phyloP scores from a whole-genome alignment of 2,888 invertebrate genomes.

The Galerucella nymphaeae region DNA sequence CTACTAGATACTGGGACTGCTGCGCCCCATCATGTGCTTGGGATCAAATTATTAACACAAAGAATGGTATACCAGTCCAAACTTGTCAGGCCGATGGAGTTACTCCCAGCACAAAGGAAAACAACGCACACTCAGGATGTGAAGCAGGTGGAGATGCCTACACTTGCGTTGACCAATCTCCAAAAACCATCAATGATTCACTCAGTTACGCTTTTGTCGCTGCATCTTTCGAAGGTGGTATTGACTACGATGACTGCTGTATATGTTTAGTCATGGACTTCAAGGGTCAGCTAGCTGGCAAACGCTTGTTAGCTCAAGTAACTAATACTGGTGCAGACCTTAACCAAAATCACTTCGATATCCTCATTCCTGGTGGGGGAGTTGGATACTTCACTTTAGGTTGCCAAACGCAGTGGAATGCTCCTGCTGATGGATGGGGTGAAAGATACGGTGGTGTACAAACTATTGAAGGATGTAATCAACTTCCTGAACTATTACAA shows the following conservation, averaged over 20 bases:
- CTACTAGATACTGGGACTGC: conserved; percentile 46
- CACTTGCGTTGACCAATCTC: conserved; percentile 35
- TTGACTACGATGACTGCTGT: conserved; percentile 23
- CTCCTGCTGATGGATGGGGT: conserved; percentile 36
- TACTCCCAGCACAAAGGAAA: conserved; percentile 8
- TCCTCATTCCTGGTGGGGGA: conserved; percentile 34
- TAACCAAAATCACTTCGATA: conserved; percentile 32
- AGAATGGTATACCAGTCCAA: conserved; percentile 33
- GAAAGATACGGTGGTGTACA: conserved; percentile 16
- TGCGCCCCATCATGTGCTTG: conserved; percentile 44
- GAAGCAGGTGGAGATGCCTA: conserved; percentile 38
- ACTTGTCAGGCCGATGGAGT: conserved; percentile 39
- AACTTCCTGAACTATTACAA: conserved; percentile 3
- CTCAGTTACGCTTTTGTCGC: conserved; percentile 33
- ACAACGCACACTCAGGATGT: conserved; percentile 37
- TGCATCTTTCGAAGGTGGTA: conserved; percentile 34
- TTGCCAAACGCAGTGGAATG: conserved; percentile 30
- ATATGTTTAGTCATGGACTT: conserved; percentile 29
- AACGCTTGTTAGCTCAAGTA: conserved; percentile 23
- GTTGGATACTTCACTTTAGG: conserved; percentile 20
- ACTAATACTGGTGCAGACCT: conserved; percentile 24
- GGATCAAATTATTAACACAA: conserved; percentile 33
- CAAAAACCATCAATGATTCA: conserved; percentile 31
- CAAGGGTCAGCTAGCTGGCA: conserved; percentile 19
- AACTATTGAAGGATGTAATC: neutral